Conservation (phyloP, 1,140 invertebrate genomes). For the Diorhabda sublineata region DNA sequence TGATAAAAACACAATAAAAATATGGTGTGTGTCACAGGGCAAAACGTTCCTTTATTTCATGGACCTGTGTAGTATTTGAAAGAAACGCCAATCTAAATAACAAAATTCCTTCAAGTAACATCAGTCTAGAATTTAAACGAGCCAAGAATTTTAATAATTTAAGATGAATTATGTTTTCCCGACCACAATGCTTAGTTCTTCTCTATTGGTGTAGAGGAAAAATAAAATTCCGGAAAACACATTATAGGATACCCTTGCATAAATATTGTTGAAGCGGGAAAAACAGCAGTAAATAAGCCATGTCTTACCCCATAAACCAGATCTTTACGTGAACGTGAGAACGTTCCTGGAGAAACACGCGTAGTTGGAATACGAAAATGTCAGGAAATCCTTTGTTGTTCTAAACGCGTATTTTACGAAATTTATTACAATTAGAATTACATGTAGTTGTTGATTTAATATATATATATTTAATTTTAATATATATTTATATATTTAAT, state of each 20-base stretch:
- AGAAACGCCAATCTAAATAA: too few species aligned
- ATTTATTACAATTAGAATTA: neutral
- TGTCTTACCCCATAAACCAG: neutral
- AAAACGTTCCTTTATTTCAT: too few species aligned
- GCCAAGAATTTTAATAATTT: neutral
- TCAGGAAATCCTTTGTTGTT: neutral
- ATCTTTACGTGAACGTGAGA: neutral
- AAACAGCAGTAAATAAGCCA: neutral
- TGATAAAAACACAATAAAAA: too few species aligned
- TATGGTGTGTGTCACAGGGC: too few species aligned
- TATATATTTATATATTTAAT: too few species aligned
- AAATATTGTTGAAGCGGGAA: slow-evolving; percentile 2
- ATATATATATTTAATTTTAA: too few species aligned
- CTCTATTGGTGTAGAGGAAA: neutral
- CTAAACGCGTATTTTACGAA: neutral
- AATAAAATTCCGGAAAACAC: slow-evolving; percentile 2
- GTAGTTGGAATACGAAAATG: neutral
- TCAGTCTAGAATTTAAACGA: too few species aligned
- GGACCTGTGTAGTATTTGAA: too few species aligned
- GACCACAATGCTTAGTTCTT: neutral
- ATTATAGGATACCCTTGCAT: neutral
- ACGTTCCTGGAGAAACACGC: neutral
- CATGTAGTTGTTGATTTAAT: too few species aligned
- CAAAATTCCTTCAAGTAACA: too few species aligned
- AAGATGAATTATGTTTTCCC: slow-evolving; percentile 1